A percentile compares a stretch with the other conserved stretches of the same genome.
phyloP scores from a whole-genome alignment of 2,888 invertebrate species.

The Megaustenia siamemsis region DNA sequence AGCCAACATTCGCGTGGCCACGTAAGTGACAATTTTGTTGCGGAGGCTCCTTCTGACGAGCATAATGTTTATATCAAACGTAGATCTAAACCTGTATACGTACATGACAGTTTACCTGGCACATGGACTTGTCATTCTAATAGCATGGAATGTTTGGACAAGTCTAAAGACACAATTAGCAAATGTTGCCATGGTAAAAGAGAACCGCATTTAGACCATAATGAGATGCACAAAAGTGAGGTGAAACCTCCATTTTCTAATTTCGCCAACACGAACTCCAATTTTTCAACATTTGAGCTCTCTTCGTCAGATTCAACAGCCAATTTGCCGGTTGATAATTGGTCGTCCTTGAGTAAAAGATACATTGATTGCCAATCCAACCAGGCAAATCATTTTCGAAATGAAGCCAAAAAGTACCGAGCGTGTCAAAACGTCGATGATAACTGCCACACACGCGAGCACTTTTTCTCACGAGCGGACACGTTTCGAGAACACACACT shows the following conservation, averaged over 20 bases:
- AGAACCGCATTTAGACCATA: background rate
- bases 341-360: background rate
- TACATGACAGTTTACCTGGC: no score
- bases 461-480: background rate
- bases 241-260: no score
- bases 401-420: background rate
- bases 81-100: slow-evolving; percentile 4
- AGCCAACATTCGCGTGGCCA: no score
- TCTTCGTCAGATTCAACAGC: slow-evolving; percentile 10
- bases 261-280: background rate
- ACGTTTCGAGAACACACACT: slow-evolving; percentile 38
- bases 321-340: background rate
- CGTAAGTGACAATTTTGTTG: background rate
- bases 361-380: background rate
- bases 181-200: background rate
- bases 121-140: background rate
- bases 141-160: no score
- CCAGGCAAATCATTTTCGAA: no score
- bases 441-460: no score
- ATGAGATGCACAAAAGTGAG: background rate
- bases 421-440: background rate
- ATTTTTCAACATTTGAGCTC: slow-evolving; percentile 14
- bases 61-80: background rate
- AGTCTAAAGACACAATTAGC: background rate
- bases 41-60: background rate